Evolutionary conservation across 2,888 invertebrate species (phyloP).

Genomic region (Tetranychus truncatus): DNA sequence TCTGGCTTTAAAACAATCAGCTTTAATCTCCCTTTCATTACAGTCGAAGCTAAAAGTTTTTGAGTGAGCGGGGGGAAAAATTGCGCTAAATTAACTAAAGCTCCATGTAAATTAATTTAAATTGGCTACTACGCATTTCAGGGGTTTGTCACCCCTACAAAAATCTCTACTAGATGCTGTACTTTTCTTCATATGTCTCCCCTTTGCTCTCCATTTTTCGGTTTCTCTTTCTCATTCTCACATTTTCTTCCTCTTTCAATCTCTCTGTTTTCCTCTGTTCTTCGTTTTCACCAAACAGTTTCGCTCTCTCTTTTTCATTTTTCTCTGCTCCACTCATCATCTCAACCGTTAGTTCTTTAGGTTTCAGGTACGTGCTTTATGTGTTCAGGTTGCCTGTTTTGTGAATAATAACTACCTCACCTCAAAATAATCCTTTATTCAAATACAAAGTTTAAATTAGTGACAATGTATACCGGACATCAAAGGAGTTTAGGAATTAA

Average conservation of each 20-base stretch:
- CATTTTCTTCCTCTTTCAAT: not conserved
- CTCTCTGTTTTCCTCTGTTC: not conserved
- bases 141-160: not conserved
- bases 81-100: not conserved
- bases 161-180: not conserved
- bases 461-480: not conserved
- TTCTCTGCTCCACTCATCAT: not conserved
- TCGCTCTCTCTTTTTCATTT: not conserved
- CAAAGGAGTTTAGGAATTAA: not conserved
- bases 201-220: not conserved
- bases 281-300: not conserved
- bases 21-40: not conserved
- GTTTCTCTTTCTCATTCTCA: too few species aligned
- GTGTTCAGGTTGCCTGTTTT: too few species aligned
- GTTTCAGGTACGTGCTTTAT: too few species aligned
- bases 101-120: not conserved
- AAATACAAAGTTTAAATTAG: not conserved
- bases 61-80: not conserved
- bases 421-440: not conserved
- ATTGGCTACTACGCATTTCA: not conserved
- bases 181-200: not conserved
- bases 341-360: not conserved
- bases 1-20: too few species aligned
- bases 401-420: too few species aligned
- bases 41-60: not conserved